phyloP scores from a whole-genome alignment of 2,797 vertebrate genomes.

The Molothrus aeneus region DNA sequence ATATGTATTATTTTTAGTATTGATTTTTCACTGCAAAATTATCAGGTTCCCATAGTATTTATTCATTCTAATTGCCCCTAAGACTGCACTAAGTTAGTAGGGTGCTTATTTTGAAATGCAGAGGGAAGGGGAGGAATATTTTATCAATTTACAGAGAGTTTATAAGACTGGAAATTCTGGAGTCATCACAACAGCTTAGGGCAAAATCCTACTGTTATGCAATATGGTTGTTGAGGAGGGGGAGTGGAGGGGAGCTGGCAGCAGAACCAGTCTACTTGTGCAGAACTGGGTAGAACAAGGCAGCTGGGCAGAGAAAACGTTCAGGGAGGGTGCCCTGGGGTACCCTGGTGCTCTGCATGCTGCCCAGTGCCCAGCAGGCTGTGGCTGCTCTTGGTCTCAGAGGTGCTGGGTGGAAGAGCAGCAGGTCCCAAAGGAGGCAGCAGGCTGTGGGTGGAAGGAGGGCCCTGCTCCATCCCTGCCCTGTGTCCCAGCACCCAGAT shows the following conservation, averaged over 20 bases:
- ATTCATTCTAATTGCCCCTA: constrained; percentile 36
- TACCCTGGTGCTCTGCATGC: fast-evolving
- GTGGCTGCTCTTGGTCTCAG: neutral
- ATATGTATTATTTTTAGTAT: constrained; percentile 24
- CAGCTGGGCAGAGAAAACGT: neutral
- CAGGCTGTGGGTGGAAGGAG: neutral
- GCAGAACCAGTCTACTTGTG: neutral
- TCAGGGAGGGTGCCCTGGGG: neutral
- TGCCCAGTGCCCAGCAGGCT: neutral
- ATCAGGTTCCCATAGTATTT: neutral
- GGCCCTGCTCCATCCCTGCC: neutral
- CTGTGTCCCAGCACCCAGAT: neutral
- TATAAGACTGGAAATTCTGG: neutral
- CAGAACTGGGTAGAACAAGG: neutral
- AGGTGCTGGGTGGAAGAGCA: neutral
- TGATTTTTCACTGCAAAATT: constrained; percentile 30
- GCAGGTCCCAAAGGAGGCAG: neutral
- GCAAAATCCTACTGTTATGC: constrained; percentile 27
- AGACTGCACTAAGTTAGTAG: constrained; percentile 1
- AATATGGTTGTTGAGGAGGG: neutral
- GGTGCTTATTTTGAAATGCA: neutral
- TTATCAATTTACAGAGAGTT: constrained; percentile 23
- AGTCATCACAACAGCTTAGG: neutral
- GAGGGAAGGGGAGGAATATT: neutral
- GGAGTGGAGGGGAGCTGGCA: neutral